Evolutionary conservation across 2,888 invertebrate genomes (phyloP), one percentile per base, ranked within the genome.

Genomic region (Halictus quadricinctus): DNA sequence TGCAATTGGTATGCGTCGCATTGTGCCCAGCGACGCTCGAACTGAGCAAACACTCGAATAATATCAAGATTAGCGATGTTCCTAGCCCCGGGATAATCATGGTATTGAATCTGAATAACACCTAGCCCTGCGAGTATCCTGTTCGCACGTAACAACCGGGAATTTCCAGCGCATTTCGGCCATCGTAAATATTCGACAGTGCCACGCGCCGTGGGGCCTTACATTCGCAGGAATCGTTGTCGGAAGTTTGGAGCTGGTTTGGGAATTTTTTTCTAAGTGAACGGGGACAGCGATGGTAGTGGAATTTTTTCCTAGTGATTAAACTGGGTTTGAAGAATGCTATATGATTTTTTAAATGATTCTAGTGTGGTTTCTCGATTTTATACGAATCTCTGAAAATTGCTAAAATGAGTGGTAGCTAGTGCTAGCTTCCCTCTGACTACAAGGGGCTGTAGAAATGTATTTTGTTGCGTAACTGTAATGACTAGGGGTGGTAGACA

Each of bases 81-180:
- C 48, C 75, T 80, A 76, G 69, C 69, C 69, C 70, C 66, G 46
- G 75, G 69, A 80, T 75, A 76, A 80, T 80, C 69, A 58, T 70
- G 43, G 80, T 46, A 76, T 76, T 58, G 80, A 54, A 58, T 70
- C 69, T 41, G 54, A 50, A 75, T 58, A 54, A 80, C 75, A 58
- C 1, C 66, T 41, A 64, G 41, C 10, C 36, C 21, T 36, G 41
- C 18, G 41, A 64, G 64, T 64, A 64, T 64, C 64, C 64, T 64
- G 64, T 64, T 64, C 64, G 64, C 64, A 64, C 36, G 21, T 69
- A 69, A 69, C 66, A 69, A 69, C 10, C 18, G 66, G 36, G 36
- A 69, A 69, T 36, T 41, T 41, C 66, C 36, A 69, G 18, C 21
- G 29, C 21, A 41, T 69, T 29, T 69, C 66, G 21, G 21, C 3